These are phyloP conservation scores for Conus ventricosus DNA, from an alignment of 1,140 invertebrate genomes.

Conservation along the genomic window DNA sequence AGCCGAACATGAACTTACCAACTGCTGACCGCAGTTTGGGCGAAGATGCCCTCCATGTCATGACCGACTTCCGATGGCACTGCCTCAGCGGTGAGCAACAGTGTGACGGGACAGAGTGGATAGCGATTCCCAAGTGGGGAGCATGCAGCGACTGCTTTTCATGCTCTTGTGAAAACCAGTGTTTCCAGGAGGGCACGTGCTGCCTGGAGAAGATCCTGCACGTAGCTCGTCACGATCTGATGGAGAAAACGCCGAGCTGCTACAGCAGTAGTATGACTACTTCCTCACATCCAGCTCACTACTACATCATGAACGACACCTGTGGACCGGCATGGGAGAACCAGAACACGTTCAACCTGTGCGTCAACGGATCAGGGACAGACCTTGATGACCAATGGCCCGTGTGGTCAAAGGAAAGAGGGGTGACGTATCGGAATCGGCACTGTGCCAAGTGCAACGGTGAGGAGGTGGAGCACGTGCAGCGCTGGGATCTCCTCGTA, in stretches of 20 bases:
- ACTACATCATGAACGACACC: constrained; percentile 18
- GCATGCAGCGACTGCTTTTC: neutral
- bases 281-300: neutral
- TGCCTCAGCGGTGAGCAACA: neutral
- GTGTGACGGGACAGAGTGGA: neutral
- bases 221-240: neutral
- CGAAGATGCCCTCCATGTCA: neutral
- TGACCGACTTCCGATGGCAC: neutral
- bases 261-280: neutral
- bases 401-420: neutral
- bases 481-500: neutral
- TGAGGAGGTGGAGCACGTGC: neutral
- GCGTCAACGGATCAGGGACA: too few species aligned
- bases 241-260: neutral
- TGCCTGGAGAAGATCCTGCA: constrained; percentile 10
- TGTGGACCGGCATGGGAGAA: neutral
- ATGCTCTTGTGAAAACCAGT: constrained; percentile 1
- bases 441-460: constrained; percentile 28
- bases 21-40: neutral
- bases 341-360: neutral
- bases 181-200: constrained; percentile 1
- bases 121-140: neutral
- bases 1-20: neutral
- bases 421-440: neutral
- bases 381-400: neutral